These are phyloP conservation scores for Heliconius eleuchia DNA, from an alignment of 1,140 invertebrate genomes.

Conservation along the genomic window DNA sequence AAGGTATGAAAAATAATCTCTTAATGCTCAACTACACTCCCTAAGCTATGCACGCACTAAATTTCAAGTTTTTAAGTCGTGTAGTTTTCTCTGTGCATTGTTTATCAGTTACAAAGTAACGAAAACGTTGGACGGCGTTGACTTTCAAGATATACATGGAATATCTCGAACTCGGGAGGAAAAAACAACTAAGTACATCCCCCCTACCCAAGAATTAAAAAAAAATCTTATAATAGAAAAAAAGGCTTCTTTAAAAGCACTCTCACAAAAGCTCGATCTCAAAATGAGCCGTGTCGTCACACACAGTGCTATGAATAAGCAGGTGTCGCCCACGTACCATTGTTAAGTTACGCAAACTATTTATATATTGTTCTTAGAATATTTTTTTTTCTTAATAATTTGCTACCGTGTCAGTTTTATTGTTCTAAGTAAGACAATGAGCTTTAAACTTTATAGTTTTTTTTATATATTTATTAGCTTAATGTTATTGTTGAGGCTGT, in stretches of 20 bases:
- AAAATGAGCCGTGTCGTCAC: background rate
- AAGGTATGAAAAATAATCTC: no score
- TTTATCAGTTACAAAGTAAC: no score
- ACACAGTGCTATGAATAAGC: background rate
- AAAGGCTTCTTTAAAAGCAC: background rate
- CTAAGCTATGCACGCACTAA: no score
- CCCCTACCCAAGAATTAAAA: background rate
- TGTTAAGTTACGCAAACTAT: constrained; percentile 3
- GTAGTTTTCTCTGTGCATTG: no score
- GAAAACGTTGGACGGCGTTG: no score
- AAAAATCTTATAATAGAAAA: background rate
- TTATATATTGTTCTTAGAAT: constrained; percentile 1
- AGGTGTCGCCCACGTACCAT: background rate
- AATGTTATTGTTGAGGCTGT: background rate
- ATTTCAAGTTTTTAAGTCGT: no score
- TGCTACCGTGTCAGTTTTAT: constrained; percentile 3
- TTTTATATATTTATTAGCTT: background rate
- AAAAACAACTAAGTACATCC: background rate
- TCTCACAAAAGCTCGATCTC: background rate
- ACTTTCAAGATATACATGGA: no score
- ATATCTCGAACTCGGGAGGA: no score
- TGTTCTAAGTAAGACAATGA: background rate
- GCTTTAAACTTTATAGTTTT: background rate
- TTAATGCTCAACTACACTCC: no score
- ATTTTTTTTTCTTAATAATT: background rate